Evolutionary conservation across 2,888 invertebrate genomes (phyloP).

Genomic region (Tineola bisselliella): DNA sequence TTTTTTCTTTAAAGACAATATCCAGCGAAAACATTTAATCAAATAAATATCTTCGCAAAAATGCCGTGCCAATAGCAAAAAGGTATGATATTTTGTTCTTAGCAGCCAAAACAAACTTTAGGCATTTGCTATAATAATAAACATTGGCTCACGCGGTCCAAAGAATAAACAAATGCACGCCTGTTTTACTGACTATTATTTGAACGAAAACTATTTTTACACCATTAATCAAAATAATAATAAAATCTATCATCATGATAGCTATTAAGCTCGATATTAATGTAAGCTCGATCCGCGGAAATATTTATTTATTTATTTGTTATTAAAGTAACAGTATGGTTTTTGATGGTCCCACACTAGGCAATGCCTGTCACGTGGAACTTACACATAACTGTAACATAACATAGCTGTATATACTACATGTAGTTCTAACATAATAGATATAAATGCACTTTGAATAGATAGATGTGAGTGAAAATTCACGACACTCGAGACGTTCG

Average conservation of each 20-base stretch:
- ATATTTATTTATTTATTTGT: too few relatives aligned
- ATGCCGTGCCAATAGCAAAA: constrained; percentile 30
- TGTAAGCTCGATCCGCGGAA: too few relatives aligned
- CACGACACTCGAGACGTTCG: not conserved
- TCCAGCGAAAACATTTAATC: too few relatives aligned
- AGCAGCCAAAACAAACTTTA: constrained; percentile 59
- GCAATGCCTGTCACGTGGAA: too few relatives aligned
- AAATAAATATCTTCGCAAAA: too few relatives aligned
- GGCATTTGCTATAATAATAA: constrained; percentile 57
- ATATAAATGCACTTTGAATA: not conserved
- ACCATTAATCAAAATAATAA: too few relatives aligned
- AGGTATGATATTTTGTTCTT: constrained; percentile 46
- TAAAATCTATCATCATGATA: too few relatives aligned
- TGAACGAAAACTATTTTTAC: not conserved
- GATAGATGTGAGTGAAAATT: not conserved
- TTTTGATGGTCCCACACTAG: too few relatives aligned
- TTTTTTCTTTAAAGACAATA: not conserved
- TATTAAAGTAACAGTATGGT: too few relatives aligned
- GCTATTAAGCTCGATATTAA: too few relatives aligned
- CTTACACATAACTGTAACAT: too few relatives aligned
- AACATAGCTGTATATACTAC: too few relatives aligned
- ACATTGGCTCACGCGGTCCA: constrained; percentile 21
- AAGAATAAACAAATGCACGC: not conserved
- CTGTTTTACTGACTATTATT: not conserved
- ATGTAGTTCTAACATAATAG: not conserved